A percentile compares a stretch with the other conserved stretches of the same genome.
Conservation (phyloP, 1,140 invertebrate species). For the Musca domestica region DNA sequence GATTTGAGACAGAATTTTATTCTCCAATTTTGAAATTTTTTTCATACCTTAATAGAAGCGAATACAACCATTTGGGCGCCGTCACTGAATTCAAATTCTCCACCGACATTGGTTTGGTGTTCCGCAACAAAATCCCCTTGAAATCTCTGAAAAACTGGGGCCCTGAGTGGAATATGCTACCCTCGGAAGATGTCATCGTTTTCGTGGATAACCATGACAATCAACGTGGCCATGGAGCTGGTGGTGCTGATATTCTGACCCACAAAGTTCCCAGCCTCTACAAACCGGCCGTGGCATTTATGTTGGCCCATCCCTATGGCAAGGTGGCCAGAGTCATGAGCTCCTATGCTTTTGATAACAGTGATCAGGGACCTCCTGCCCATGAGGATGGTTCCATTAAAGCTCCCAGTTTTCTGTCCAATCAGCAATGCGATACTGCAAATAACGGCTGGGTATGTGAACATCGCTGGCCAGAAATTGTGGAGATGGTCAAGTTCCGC, state of each 20-base stretch:
- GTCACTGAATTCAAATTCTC: constrained; percentile 72
- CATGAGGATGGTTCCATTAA: constrained; percentile 61
- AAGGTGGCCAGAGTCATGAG: constrained; percentile 72
- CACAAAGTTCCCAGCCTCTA: constrained; percentile 62
- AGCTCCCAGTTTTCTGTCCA: constrained; percentile 63
- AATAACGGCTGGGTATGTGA: constrained; percentile 79
- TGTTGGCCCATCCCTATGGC: constrained; percentile 82
- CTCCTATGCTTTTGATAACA: constrained; percentile 63
- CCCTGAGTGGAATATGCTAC: constrained; percentile 59
- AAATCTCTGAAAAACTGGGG: constrained; percentile 59
- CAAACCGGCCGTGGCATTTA: constrained; percentile 75
- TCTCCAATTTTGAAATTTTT: constrained; percentile 43
- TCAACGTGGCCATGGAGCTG: constrained; percentile 62
- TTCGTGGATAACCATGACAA: constrained; percentile 69
- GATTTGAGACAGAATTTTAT: not conserved
- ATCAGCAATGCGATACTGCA: constrained; percentile 65
- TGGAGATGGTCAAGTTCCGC: constrained; percentile 75
- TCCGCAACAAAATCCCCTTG: constrained; percentile 51
- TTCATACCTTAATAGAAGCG: constrained; percentile 57
- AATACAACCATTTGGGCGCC: constrained; percentile 67
- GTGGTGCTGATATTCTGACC: constrained; percentile 61
- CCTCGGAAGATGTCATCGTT: constrained; percentile 58
- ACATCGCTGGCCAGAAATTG: constrained; percentile 81
- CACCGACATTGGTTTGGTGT: constrained; percentile 54
- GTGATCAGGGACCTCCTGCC: constrained; percentile 65